phyloP scores from a whole-genome alignment of 2,797 vertebrate genomes.

The Arrhamphus sclerolepis region DNA sequence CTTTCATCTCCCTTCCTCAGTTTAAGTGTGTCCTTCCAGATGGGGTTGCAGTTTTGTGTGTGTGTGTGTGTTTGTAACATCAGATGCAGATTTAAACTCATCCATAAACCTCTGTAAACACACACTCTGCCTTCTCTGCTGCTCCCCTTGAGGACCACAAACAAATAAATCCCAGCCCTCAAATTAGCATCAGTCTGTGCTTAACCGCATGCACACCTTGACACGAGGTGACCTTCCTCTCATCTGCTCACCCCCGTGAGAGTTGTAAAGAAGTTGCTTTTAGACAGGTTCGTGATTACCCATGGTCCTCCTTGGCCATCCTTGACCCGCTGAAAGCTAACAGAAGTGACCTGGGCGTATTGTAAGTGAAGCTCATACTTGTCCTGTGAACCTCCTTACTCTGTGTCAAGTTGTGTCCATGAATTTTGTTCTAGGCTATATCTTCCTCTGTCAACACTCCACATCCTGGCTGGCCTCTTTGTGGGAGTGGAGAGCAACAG shows the following conservation, averaged over 20 bases:
- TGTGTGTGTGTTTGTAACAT: constrained; percentile 46
- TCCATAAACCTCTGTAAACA: constrained; percentile 52
- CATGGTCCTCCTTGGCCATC: constrained; percentile 37
- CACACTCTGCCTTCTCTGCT: neutral
- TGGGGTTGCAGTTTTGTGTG: constrained; percentile 26
- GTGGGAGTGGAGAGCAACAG: constrained; percentile 12
- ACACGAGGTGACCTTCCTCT: constrained; percentile 37
- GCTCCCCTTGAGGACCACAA: constrained; percentile 43
- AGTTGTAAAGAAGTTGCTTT: constrained; percentile 49
- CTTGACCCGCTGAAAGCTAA: constrained; percentile 48
- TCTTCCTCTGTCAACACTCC: constrained; percentile 73
- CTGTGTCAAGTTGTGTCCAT: constrained; percentile 49
- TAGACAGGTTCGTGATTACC: constrained; percentile 41
- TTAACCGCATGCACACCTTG: constrained; percentile 40
- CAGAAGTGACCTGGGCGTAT: constrained; percentile 31
- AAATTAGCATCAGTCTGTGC: constrained; percentile 39
- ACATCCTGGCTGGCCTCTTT: constrained; percentile 45
- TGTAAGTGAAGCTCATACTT: constrained; percentile 49
- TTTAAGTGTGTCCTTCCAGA: constrained; percentile 37
- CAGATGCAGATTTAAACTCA: constrained; percentile 46
- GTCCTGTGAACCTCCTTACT: constrained; percentile 50
- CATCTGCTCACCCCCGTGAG: constrained; percentile 35
- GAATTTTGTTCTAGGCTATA: constrained; percentile 55
- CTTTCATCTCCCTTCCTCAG: constrained; percentile 14
- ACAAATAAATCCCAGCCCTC: constrained; percentile 60